Base-by-base conservation (phyloP, 2,113 vertebrate genomes). In the Embiotoca jacksoni region DNA sequence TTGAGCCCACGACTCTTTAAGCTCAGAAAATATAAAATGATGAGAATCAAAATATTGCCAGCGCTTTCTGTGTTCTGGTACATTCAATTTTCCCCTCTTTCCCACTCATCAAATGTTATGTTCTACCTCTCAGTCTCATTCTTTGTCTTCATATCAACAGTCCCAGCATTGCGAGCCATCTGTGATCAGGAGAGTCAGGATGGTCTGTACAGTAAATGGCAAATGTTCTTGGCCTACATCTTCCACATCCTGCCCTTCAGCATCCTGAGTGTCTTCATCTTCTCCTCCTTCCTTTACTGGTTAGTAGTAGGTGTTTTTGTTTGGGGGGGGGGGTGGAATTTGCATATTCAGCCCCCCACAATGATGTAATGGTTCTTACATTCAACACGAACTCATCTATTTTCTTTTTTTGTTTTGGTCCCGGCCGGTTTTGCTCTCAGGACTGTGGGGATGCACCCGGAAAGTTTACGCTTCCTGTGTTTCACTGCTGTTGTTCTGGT, bases 141-240 rank as follows among this genome's bases (percentile, higher is more conserved):
- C 39, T 65, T 30, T 67, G 32, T 60, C 32, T 62, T 58, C 47
- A 13, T 46, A 3, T 73, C 8, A 10, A 50, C 54, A 99, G 98
- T 98, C 85, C 94, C 96, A 4, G 91, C 96, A 64, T 68, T 99
- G 62, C 93, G 97, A 82, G 97, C 97, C 10, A 93, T 99, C 57
- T 89, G 96, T 23, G 97, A 99, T 85, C 97, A 96, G 91, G 97
- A 99, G 93, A 99, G 96, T 73, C 96, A 97, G 83, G 97, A 99
- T 0, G 97, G 97, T 32, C 93, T 99, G 62, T 99, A 99, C 83
- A 94, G 95, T 76, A 99, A 97, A 87, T 98, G 98, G 97, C 97
- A 99, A 87, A 97, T 99, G 96, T 95, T 99, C 83, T 60, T 99
- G 88, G 97, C 97, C 59, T 99, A 98, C 10, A 91, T 97, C 74